Percentiles rank a stretch among this genome's conserved stretches.
phyloP scores from a whole-genome alignment of 2,113 vertebrate species.

The Coreoperca whiteheadi region DNA sequence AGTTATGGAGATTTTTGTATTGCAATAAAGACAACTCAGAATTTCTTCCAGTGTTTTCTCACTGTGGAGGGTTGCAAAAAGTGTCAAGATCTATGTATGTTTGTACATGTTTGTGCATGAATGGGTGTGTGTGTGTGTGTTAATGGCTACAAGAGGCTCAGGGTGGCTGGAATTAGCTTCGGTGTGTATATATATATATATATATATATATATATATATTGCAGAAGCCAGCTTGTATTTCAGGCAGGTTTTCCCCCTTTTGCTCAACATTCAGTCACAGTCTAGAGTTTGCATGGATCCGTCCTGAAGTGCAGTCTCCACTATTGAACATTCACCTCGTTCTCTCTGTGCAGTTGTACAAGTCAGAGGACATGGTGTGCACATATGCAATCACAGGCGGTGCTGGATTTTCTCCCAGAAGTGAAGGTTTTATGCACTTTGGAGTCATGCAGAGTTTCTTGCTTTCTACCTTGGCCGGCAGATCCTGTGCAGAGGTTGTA shows the following conservation, averaged over 20 bases:
- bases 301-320: slow-evolving; percentile 25
- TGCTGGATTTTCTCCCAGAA: slow-evolving; percentile 70
- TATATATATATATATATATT: slow-evolving; percentile 10
- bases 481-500: slow-evolving; percentile 50
- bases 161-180: slow-evolving; percentile 29
- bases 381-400: slow-evolving; percentile 44
- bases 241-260: slow-evolving; percentile 32
- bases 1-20: slow-evolving; percentile 45
- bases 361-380: slow-evolving; percentile 52
- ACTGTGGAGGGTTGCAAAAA: background rate
- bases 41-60: slow-evolving; percentile 7
- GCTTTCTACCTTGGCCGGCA: slow-evolving; percentile 45
- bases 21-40: slow-evolving; percentile 43
- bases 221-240: slow-evolving; percentile 39
- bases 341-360: slow-evolving; percentile 18
- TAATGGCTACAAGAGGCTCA: slow-evolving; percentile 6
- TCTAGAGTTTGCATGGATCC: slow-evolving; percentile 6
- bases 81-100: background rate
- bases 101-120: slow-evolving; percentile 11
- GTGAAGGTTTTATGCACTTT: slow-evolving; percentile 67
- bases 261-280: slow-evolving; percentile 16
- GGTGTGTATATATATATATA: too few species aligned
- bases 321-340: slow-evolving; percentile 8
- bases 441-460: slow-evolving; percentile 53
- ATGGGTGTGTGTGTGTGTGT: background rate